phyloP scores from a whole-genome alignment of 2,113 vertebrate species.

The Mus pahari region DNA sequence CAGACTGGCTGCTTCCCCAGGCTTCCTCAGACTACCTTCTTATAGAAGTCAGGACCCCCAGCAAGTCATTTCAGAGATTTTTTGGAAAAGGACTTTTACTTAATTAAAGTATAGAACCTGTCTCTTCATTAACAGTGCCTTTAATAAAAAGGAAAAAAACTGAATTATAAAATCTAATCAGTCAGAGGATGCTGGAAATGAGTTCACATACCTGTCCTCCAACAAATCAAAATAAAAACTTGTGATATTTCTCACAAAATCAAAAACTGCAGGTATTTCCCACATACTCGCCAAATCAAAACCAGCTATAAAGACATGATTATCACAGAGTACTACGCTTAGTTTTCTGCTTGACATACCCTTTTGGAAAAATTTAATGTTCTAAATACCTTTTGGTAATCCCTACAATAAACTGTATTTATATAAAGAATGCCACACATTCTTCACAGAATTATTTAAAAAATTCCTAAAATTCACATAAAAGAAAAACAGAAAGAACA shows the following conservation, averaged over 20 bases:
- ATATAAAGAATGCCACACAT: background rate
- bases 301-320: background rate
- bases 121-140: background rate
- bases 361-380: background rate
- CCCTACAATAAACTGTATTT: background rate
- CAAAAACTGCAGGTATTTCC: background rate
- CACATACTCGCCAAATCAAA: background rate
- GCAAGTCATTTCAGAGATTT: slow-evolving; percentile 1
- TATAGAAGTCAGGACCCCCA: no score
- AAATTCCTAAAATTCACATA: background rate
- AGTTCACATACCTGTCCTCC: background rate
- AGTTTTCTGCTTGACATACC: background rate
- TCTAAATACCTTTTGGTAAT: slow-evolving; percentile 16
- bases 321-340: background rate
- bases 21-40: no score
- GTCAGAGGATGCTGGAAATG: background rate
- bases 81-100: background rate
- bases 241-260: background rate
- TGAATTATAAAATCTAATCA: background rate
- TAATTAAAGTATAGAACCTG: background rate
- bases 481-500: background rate
- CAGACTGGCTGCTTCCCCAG: no score
- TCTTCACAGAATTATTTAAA: background rate
- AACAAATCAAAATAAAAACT: background rate
- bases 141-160: background rate